Evolutionary conservation across 2,797 vertebrate genomes (phyloP).

Genomic region (Sparus aurata): DNA sequence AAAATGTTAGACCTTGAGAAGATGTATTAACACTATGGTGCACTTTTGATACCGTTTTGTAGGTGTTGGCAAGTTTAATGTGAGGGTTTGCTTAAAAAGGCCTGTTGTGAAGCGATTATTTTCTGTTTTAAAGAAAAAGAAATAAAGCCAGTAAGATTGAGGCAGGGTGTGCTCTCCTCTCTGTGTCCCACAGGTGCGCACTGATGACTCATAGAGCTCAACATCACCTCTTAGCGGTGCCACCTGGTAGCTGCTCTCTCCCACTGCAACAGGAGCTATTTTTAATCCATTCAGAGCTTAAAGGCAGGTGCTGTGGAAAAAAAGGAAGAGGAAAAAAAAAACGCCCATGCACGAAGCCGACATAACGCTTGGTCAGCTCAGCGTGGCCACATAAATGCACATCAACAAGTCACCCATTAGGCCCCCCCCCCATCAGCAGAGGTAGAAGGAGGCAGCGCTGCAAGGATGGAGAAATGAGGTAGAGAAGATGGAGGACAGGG

Average conservation of each 20-base stretch:
- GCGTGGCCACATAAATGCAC: not conserved
- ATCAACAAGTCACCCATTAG: constrained; percentile 3
- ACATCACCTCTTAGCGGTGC: constrained; percentile 59
- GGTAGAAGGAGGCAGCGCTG: constrained; percentile 12
- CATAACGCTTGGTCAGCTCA: constrained; percentile 1
- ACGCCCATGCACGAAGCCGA: not conserved
- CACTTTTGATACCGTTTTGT: constrained; percentile 95
- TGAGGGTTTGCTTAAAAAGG: constrained; percentile 90
- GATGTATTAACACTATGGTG: constrained; percentile 92
- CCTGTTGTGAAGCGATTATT: constrained; percentile 90
- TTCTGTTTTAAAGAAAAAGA: constrained; percentile 93
- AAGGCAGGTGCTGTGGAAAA: constrained; percentile 18
- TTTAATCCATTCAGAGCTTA: constrained; percentile 57
- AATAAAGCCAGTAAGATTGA: constrained; percentile 85
- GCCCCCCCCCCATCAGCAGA: not conserved
- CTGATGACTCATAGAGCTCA: constrained; percentile 82
- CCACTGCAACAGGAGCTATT: constrained; percentile 69
- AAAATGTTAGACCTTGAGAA: constrained; percentile 85
- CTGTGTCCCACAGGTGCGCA: constrained; percentile 61
- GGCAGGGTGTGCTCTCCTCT: constrained; percentile 41
- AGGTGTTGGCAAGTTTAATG: constrained; percentile 90
- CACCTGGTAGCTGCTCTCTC: constrained; percentile 23
- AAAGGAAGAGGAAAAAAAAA: constrained; percentile 4
- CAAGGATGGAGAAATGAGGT: constrained; percentile 45
- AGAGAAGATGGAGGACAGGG: constrained; percentile 70